Percentiles rank a stretch among this genome's conserved stretches.
Conservation (phyloP, 2,888 invertebrate genomes). For the Cephus rjabovi region DNA sequence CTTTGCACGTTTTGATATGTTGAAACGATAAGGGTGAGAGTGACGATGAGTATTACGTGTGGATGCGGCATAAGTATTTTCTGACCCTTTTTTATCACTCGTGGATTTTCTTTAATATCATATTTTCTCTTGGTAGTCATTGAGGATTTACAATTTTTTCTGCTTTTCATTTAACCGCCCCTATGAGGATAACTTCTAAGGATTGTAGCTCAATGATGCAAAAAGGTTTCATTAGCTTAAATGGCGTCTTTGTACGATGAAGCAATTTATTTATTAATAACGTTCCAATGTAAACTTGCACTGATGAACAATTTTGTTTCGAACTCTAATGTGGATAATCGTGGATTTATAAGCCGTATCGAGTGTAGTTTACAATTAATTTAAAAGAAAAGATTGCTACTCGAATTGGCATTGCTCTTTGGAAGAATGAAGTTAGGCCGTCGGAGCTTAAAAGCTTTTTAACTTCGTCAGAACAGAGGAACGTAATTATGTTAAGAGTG, state of each 20-base stretch:
- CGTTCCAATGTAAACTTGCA: neutral
- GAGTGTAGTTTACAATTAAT: neutral
- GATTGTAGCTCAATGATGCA: too few relatives aligned
- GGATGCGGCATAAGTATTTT: neutral
- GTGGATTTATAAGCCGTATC: neutral
- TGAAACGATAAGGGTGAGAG: neutral
- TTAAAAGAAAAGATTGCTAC: neutral
- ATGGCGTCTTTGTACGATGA: neutral
- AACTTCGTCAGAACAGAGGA: conserved; percentile 25
- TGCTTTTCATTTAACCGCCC: neutral
- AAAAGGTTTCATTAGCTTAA: neutral
- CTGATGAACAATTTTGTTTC: neutral
- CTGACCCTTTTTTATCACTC: too few relatives aligned
- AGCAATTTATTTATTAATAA: neutral
- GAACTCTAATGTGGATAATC: neutral
- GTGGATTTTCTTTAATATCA: too few relatives aligned
- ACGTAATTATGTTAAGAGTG: conserved; percentile 28
- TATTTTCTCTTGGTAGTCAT: neutral
- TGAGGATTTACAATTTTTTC: neutral
- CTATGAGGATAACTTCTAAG: too few relatives aligned
- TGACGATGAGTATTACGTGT: neutral
- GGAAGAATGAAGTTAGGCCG: neutral
- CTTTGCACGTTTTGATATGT: neutral
- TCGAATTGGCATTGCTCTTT: neutral
- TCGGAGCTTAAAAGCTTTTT: conserved; percentile 30